Conservation (phyloP, 92 coral and sea anemone species). For the Zoanthus sansibaricus region DNA sequence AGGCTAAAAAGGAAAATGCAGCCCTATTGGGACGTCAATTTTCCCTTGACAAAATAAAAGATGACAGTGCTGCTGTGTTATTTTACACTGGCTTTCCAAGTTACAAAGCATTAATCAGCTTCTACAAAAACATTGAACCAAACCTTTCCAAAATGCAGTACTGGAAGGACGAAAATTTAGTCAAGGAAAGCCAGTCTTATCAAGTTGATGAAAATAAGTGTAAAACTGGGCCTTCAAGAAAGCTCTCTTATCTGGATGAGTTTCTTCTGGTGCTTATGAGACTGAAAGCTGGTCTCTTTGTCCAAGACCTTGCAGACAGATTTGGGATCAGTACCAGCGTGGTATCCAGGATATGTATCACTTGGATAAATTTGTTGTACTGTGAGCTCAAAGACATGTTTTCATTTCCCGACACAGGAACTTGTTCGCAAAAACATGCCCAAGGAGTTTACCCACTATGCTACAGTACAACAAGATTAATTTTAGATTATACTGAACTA, state of each 20-base stretch:
- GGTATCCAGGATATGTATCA: constrained; percentile 44
- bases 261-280: constrained; percentile 57
- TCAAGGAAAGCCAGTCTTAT: too few relatives aligned
- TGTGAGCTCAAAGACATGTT: constrained; percentile 55
- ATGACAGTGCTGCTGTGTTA: too few relatives aligned
- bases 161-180: too few relatives aligned
- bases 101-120: too few relatives aligned
- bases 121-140: too few relatives aligned
- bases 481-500: constrained; percentile 60
- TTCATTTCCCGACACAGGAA: constrained; percentile 61
- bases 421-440: constrained; percentile 62
- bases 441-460: constrained; percentile 52
- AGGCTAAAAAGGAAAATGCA: too few relatives aligned
- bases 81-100: too few relatives aligned
- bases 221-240: too few relatives aligned
- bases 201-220: too few relatives aligned
- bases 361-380: constrained; percentile 67
- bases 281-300: constrained; percentile 65
- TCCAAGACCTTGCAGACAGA: constrained; percentile 58
- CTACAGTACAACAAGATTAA: constrained; percentile 62
- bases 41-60: too few relatives aligned
- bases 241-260: constrained; percentile 36
- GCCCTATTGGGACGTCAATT: too few relatives aligned
- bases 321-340: constrained; percentile 49
- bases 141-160: too few relatives aligned